Percentiles rank a stretch among this genome's conserved stretches.
Evolutionary conservation across 2,888 invertebrate genomes (phyloP).

Genomic region (Hemistola chrysoprasaria): DNA sequence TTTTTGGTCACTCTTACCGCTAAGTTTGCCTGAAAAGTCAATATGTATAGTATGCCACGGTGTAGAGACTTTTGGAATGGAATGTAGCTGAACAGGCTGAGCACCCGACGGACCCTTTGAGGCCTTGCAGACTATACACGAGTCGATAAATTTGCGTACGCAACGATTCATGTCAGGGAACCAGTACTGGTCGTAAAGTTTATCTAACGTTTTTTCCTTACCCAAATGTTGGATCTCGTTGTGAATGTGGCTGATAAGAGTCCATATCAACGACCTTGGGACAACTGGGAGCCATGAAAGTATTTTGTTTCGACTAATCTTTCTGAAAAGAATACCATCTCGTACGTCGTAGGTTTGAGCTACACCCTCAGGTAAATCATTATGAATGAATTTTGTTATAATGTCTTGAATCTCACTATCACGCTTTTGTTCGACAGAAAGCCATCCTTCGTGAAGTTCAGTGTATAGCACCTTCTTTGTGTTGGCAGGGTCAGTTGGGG

Average conservation of each 20-base stretch:
- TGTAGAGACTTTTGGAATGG: no score
- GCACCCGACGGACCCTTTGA: no score
- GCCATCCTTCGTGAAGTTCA: conserved; percentile 29
- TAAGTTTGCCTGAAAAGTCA: no score
- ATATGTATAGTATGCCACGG: no score
- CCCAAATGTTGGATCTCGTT: conserved; percentile 32
- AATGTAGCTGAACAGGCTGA: no score
- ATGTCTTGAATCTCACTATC: conserved; percentile 30
- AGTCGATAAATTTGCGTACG: conserved; percentile 18
- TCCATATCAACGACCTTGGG: conserved; percentile 30
- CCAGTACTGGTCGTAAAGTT: conserved; percentile 35
- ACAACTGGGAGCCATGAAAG: conserved; percentile 31
- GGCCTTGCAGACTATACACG: no score
- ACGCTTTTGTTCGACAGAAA: conserved; percentile 34
- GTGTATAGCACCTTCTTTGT: conserved; percentile 19
- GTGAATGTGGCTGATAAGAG: conserved; percentile 32
- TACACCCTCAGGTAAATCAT: conserved; percentile 5
- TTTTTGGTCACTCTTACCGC: no score
- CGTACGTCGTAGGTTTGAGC: conserved; percentile 33
- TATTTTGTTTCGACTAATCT: conserved; percentile 25
- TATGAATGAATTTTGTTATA: conserved; percentile 13
- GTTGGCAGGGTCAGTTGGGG: no score
- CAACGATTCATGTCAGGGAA: conserved; percentile 32
- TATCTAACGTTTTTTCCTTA: conserved; percentile 32
- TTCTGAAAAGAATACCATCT: conserved; percentile 29